These are phyloP conservation scores for Torymus auratus DNA, from an alignment of 2,888 invertebrate genomes.

Conservation along the genomic window DNA sequence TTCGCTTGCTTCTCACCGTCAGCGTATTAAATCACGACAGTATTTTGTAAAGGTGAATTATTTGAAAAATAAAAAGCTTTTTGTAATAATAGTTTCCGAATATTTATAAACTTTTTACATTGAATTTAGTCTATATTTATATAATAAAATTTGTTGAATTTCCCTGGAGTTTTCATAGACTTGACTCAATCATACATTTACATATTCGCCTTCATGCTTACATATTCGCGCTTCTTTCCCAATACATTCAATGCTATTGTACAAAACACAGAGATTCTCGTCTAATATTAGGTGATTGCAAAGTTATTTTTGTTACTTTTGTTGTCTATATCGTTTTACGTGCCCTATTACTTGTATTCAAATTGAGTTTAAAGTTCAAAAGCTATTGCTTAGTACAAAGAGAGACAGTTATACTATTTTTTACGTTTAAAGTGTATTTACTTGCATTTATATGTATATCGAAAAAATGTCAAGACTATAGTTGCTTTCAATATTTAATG, in stretches of 20 bases:
- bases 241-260: constrained; percentile 53
- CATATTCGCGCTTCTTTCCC: constrained; percentile 40
- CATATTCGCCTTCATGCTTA: constrained; percentile 46
- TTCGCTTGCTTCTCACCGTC: constrained; percentile 16
- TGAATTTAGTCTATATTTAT: constrained; percentile 31
- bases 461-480: constrained; percentile 72
- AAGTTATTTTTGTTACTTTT: constrained; percentile 59
- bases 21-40: neutral
- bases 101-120: constrained; percentile 51
- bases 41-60: constrained; percentile 16
- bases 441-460: constrained; percentile 68
- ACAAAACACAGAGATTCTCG: constrained; percentile 71
- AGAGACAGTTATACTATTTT: constrained; percentile 72
- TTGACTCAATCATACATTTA: constrained; percentile 51
- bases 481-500: constrained; percentile 69
- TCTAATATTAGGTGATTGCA: constrained; percentile 72
- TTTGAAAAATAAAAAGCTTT: constrained; percentile 44
- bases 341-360: constrained; percentile 66
- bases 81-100: constrained; percentile 36
- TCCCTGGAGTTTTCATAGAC: constrained; percentile 50
- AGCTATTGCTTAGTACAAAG: constrained; percentile 74
- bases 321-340: constrained; percentile 23
- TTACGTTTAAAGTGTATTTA: constrained; percentile 67
- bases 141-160: constrained; percentile 52
- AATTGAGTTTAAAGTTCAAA: constrained; percentile 70